Base-by-base conservation (phyloP, 2,113 vertebrate species). In the Edolisoma coerulescens region DNA sequence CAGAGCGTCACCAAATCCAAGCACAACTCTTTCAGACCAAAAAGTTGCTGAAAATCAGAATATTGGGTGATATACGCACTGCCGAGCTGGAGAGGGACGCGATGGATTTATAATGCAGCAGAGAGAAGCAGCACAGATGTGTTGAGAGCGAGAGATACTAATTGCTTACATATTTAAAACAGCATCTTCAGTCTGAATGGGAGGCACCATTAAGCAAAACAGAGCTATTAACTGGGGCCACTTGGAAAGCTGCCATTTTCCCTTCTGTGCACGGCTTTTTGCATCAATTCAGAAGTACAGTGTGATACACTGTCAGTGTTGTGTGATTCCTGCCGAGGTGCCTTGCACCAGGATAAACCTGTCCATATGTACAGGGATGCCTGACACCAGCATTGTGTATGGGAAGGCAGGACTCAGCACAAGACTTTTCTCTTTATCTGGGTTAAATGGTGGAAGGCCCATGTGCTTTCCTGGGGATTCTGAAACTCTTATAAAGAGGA, bases 101-200 rank as follows among this genome's bases (percentile, higher is more conserved):
- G 17, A 49, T 13, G 69, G 93, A 93, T 96, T 95, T 97, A 95
- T 87, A 95, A 95, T 90, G 89, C 90, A 84, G 93, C 45, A 56
- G 90, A 74, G 60, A 90, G 60, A 83, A 89, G 96, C n/a, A 92
- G 88, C 94, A 88, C 96, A 97, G 97, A 97, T 97, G 96, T 91
- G 95, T 81, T 77, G 85, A 93, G 97, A 94, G 93, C 81, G 90
- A 87, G 91, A 95, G 95, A 96, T 94, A 96, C 96, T 96, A 96
- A 97, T 97, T 97, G 95, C 96, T 93, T 97, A 95, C 95, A 95
- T 97, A 96, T 97, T 96, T 97, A 96, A 96, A 97, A 82, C 92
- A 84, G 94, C 91, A 86, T 95, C 95, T 95, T 97, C 90, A 94
- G 87, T 44, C 89, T 96, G 89, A 97, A 97, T 96, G 94, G 94